phyloP scores from a whole-genome alignment of 35 echinoderm and acorn worm species.

The Ophiothrix spiculata region DNA sequence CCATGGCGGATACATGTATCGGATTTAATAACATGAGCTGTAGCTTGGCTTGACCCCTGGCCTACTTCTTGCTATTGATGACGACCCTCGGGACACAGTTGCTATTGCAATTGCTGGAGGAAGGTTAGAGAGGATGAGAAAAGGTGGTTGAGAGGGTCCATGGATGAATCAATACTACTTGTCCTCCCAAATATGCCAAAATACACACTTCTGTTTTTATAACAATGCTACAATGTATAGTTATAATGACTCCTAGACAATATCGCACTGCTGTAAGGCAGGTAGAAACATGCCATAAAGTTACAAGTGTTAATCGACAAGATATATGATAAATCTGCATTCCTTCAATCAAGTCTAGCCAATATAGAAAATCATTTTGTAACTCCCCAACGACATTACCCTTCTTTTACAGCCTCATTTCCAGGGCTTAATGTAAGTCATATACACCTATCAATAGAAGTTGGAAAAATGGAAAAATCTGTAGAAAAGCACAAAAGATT shows the following conservation, averaged over 20 bases:
- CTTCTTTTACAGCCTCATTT: conserved; percentile 6
- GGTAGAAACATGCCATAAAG: background rate
- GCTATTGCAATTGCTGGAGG: background rate
- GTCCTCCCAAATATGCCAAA: background rate
- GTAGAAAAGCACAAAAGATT: conserved; percentile 12
- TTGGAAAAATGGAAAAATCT: background rate
- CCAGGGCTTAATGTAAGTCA: conserved; percentile 5
- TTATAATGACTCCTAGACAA: background rate
- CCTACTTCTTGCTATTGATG: conserved; percentile 4
- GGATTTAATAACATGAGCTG: conserved; percentile 6
- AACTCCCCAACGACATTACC: background rate
- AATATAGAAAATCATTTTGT: background rate
- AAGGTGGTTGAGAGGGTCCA: background rate
- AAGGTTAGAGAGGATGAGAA: background rate
- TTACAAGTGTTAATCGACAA: background rate
- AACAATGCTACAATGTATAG: background rate
- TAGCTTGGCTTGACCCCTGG: conserved; percentile 1
- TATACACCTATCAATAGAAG: conserved; percentile 7
- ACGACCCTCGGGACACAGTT: background rate
- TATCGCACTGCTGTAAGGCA: background rate
- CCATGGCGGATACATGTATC: conserved; percentile 4
- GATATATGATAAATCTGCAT: background rate
- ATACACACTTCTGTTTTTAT: background rate
- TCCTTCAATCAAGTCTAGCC: conserved; percentile 8
- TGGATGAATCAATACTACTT: background rate